Conservation (phyloP, 1,140 invertebrate species). For the Pseudachorutes palmiensis region DNA sequence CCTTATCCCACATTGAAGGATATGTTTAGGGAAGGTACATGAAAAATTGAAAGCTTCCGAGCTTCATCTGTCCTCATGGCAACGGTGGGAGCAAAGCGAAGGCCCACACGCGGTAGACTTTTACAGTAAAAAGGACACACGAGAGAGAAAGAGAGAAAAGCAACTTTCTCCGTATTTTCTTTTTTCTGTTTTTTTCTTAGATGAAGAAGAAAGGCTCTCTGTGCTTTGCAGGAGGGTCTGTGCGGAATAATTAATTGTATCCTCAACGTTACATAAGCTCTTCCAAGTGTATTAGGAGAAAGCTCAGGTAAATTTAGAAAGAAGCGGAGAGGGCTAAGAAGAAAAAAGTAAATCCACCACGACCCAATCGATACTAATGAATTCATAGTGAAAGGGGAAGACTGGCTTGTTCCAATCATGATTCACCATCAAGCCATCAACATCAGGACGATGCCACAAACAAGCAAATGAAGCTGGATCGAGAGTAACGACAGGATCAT, state of each 20-base stretch:
- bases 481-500: neutral
- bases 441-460: neutral
- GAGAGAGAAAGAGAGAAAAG: no score
- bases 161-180: no score
- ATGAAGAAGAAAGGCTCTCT: no score
- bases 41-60: conserved; percentile 3
- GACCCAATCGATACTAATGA: conserved; percentile 14
- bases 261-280: no score
- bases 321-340: neutral
- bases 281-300: neutral
- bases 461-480: neutral
- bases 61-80: neutral
- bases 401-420: neutral
- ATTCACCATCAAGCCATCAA: neutral
- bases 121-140: no score
- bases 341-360: neutral
- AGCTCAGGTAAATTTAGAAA: neutral
- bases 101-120: no score
- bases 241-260: no score
- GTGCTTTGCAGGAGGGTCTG: no score
- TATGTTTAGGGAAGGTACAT: no score
- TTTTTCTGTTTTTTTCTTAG: no score
- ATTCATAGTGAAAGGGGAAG: neutral
- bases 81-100: no score
- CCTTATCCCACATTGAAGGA: no score